Evolutionary conservation across 2,113 vertebrate genomes (phyloP), one percentile per base, ranked within the genome.

Genomic region (Perca schrenkii): DNA sequence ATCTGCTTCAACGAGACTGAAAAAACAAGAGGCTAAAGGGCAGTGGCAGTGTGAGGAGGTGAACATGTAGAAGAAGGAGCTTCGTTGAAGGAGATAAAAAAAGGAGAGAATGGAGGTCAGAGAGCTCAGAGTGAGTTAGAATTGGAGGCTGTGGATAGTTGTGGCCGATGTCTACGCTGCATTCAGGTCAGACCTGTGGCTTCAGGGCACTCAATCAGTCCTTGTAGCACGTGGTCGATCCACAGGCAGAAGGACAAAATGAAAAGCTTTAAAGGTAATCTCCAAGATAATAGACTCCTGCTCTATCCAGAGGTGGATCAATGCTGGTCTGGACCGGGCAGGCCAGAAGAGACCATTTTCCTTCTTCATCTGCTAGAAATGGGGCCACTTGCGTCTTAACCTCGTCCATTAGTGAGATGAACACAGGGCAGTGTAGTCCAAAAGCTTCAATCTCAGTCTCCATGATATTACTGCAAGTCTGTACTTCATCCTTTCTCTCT

Each of bases 201-300:
- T 52, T 21, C 60, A 72, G 66, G 77, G 62, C 57, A 70, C 81
- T 91, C 90, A 86, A 91, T 93, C 90, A 91, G 67, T 57, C 66
- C 74, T 79, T 22, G 81, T 43, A 76, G 89, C 52, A 62, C 53
- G 70, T 25, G 54, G 87, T 54, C 43, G 21, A 87, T 91, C 82
- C 83, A 78, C 56, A 73, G 73, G 74, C 80, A 75, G 57, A 61
- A 73, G 76, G 80, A 85, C 84, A 76, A 90, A 89, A 93, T 80
- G 78, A 88, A 87, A 86, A 86, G 85, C 88, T 92, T 90, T 80
- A 75, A 83, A 88, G 82, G 91, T 93, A 94, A 94, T 94, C 88
- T 92, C 63, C 61, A 69, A 87, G 88, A 93, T 94, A 94, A 94
- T 93, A 83, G 90, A 92, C 91, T 93, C 72, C 84, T 75, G 64